Percentiles rank a stretch among this genome's conserved stretches.
These are phyloP conservation scores for Syngnathus typhle DNA, from an alignment of 2,113 vertebrate genomes.

Conservation along the genomic window DNA sequence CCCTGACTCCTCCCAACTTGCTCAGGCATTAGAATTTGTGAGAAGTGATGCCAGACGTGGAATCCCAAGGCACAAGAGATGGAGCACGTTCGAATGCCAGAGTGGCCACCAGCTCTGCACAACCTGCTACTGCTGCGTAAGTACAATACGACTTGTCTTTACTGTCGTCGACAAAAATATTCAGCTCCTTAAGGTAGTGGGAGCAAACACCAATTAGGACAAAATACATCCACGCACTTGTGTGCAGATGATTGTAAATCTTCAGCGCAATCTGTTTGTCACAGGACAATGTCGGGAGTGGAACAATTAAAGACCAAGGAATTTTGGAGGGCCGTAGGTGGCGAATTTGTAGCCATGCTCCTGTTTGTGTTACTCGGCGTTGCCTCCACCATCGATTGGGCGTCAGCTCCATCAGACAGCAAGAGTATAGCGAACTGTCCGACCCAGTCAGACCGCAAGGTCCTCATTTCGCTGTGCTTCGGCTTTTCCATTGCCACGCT, in stretches of 20 bases:
- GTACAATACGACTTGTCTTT: slow-evolving; percentile 24
- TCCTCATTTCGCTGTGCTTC: slow-evolving; percentile 93
- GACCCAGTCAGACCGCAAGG: slow-evolving; percentile 72
- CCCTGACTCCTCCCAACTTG: slow-evolving; percentile 45
- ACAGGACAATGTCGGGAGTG: slow-evolving; percentile 92
- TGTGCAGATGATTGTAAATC: neutral
- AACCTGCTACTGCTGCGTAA: slow-evolving; percentile 49
- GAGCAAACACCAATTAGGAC: slow-evolving; percentile 23
- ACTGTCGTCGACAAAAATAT: neutral
- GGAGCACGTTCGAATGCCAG: slow-evolving; percentile 52
- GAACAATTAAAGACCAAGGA: slow-evolving; percentile 93
- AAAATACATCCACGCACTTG: neutral
- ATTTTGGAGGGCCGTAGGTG: slow-evolving; percentile 91
- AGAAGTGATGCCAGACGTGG: slow-evolving; percentile 52
- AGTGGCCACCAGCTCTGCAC: slow-evolving; percentile 31
- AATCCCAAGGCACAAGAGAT: slow-evolving; percentile 50
- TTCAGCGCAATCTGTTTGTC: slow-evolving; percentile 25
- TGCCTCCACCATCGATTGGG: slow-evolving; percentile 91
- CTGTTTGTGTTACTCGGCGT: slow-evolving; percentile 90
- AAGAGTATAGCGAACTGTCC: neutral
- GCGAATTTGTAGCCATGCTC: slow-evolving; percentile 87
- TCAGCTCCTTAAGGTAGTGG: neutral
- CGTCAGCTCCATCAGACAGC: no score
- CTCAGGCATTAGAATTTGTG: slow-evolving; percentile 41
- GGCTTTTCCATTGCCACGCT: slow-evolving; percentile 96